Evolutionary conservation across 2,888 invertebrate genomes (phyloP).

Genomic region (Coleophora flavipennella): DNA sequence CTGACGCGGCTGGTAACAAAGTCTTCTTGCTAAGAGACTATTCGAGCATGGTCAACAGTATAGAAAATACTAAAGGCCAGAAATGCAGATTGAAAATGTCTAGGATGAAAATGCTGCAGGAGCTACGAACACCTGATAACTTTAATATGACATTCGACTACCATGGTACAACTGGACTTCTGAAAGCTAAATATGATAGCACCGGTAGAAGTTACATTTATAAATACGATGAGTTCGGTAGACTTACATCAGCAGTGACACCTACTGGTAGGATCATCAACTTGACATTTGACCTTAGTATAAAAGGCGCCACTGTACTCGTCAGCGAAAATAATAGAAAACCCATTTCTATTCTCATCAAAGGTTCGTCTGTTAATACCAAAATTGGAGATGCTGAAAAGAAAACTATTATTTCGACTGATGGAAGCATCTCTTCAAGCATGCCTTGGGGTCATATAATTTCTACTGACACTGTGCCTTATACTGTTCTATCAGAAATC

Average conservation of each 20-base stretch:
- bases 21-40: slow-evolving; percentile 87
- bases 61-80: slow-evolving; percentile 94
- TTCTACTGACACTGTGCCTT: slow-evolving; percentile 92
- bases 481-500: slow-evolving; percentile 89
- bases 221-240: slow-evolving; percentile 95
- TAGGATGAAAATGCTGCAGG: slow-evolving; percentile 92
- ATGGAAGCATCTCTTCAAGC: slow-evolving; percentile 85
- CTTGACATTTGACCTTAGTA: slow-evolving; percentile 89
- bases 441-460: slow-evolving; percentile 91
- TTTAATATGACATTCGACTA: slow-evolving; percentile 96
- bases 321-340: slow-evolving; percentile 87
- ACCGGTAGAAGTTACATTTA: slow-evolving; percentile 94
- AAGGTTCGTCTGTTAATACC: slow-evolving; percentile 88
- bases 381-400: slow-evolving; percentile 87
- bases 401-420: slow-evolving; percentile 83
- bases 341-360: slow-evolving; percentile 88
- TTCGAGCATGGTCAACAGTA: slow-evolving; percentile 91
- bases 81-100: slow-evolving; percentile 94
- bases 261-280: slow-evolving; percentile 96
- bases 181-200: slow-evolving; percentile 91
- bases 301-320: slow-evolving; percentile 91
- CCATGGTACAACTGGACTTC: slow-evolving; percentile 89
- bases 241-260: slow-evolving; percentile 91
- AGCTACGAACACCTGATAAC: slow-evolving; percentile 92
- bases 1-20: slow-evolving; percentile 93